Evolutionary conservation across 1,140 invertebrate species (phyloP).

Genomic region (Microplitis demolitor): DNA sequence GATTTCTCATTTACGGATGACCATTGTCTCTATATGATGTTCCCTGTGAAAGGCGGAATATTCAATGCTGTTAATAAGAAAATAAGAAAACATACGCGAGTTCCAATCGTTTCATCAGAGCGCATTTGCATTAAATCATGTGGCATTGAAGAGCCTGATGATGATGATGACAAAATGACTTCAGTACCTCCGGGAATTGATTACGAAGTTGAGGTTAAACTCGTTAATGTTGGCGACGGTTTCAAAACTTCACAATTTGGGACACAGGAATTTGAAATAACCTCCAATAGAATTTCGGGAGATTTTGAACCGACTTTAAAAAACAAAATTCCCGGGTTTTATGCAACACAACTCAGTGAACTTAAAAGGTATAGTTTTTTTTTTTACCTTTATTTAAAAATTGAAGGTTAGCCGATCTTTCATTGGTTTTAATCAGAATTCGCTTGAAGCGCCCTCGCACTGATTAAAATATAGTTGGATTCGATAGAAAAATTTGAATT

Average conservation of each 20-base stretch:
- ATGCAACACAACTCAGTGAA: conserved; percentile 70
- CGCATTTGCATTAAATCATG: conserved; percentile 85
- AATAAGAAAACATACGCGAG: conserved; percentile 79
- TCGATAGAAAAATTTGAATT: too few relatives aligned
- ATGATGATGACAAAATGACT: conserved; percentile 65
- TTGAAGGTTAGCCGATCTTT: neutral
- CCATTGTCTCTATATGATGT: conserved; percentile 86
- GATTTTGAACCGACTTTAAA: conserved; percentile 69
- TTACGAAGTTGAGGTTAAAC: conserved; percentile 76
- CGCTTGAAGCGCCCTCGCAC: too few relatives aligned
- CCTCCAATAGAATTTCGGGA: conserved; percentile 71
- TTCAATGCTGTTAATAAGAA: conserved; percentile 86
- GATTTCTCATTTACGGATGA: conserved; percentile 84
- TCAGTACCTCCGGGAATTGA: conserved; percentile 66
- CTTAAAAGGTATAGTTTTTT: conserved; percentile 70
- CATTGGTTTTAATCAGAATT: too few relatives aligned
- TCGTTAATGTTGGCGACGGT: conserved; percentile 77
- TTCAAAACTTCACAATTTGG: conserved; percentile 73
- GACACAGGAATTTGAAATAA: conserved; percentile 72
- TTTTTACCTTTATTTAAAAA: neutral
- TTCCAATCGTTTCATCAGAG: conserved; percentile 78
- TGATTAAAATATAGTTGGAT: too few relatives aligned
- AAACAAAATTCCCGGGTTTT: conserved; percentile 73
- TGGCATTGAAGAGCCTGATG: conserved; percentile 60
- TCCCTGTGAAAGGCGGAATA: conserved; percentile 81